phyloP scores from a whole-genome alignment of 2,113 vertebrate species.

The Menura novaehollandiae region DNA sequence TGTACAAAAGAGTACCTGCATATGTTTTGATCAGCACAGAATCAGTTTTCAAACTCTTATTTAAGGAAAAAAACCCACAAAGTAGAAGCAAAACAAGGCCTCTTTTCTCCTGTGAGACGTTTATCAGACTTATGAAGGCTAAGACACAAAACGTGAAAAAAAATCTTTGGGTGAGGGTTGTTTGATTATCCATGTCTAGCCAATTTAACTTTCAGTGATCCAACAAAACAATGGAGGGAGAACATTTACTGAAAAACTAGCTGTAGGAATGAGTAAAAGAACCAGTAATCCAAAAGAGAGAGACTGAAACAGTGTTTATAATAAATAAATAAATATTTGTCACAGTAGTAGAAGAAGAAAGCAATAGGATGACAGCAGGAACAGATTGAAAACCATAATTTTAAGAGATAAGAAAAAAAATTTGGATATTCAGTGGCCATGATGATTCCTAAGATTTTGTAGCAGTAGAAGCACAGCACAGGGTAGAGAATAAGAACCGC shows the following conservation, averaged over 20 bases:
- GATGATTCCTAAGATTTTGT: not conserved
- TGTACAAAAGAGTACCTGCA: not conserved
- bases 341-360: not conserved
- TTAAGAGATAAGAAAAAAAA: not conserved
- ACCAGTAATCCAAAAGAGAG: not conserved
- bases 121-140: not conserved
- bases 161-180: not conserved
- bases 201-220: not conserved
- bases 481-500: not conserved
- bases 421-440: not conserved
- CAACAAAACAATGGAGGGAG: not conserved
- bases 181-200: not conserved
- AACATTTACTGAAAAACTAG: not conserved
- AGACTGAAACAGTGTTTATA: not conserved
- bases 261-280: not conserved
- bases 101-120: not conserved
- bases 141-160: not conserved
- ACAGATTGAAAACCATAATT: not conserved
- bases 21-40: not conserved
- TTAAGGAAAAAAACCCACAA: not conserved
- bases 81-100: not conserved
- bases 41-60: not conserved
- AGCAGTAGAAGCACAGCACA: not conserved
- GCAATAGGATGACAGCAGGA: not conserved
- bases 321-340: not conserved